A percentile compares a stretch with the other conserved stretches of the same genome.
Conservation (phyloP, 2,113 vertebrate species). For the Python bivittatus region DNA sequence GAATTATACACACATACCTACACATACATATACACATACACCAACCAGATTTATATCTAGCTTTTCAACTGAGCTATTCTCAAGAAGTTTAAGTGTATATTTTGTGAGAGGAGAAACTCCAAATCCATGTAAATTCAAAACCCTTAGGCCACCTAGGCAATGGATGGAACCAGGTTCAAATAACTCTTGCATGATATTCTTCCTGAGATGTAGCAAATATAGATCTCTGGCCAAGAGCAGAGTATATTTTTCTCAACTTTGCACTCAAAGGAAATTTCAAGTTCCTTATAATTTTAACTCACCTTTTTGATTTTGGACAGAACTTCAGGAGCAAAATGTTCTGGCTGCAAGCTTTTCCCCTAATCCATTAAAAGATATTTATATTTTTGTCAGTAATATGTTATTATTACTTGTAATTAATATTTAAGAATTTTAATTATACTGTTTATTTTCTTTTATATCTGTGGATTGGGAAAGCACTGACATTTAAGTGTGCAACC, state of each 20-base stretch:
- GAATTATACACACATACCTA: too few relatives aligned
- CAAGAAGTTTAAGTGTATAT: neutral
- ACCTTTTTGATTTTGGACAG: neutral
- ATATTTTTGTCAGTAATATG: accelerated
- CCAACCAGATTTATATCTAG: neutral
- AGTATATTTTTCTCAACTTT: neutral
- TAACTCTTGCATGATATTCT: neutral
- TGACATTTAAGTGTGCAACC: neutral
- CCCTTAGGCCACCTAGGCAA: neutral
- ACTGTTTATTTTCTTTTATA: neutral
- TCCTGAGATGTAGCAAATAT: neutral
- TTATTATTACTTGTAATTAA: conserved; percentile 26
- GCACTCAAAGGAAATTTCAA: neutral
- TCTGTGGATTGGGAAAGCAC: neutral
- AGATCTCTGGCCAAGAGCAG: neutral
- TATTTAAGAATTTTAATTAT: neutral
- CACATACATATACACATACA: neutral
- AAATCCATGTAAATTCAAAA: too few relatives aligned
- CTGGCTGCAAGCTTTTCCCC: neutral
- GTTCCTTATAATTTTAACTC: neutral
- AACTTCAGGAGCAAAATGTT: neutral
- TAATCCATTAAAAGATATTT: neutral
- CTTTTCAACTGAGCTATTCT: neutral
- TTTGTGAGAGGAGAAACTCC: too few relatives aligned
- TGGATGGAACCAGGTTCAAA: neutral